These are phyloP conservation scores for Aeoliscus strigatus DNA, from an alignment of 2,797 vertebrate genomes.

Conservation along the genomic window DNA sequence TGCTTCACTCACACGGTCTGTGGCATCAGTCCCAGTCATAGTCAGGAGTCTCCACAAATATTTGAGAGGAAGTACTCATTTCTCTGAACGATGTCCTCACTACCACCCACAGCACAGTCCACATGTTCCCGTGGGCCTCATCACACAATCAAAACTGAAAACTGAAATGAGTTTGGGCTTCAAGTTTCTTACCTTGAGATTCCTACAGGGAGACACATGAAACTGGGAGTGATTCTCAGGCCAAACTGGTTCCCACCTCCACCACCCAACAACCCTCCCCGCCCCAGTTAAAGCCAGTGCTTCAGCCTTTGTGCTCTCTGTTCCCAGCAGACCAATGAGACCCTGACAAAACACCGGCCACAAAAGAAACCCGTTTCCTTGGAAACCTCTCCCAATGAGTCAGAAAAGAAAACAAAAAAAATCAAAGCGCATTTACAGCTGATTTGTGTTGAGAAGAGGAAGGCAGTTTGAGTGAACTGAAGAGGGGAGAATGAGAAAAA, in stretches of 20 bases:
- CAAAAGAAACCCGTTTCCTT: slow-evolving; percentile 91
- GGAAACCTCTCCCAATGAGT: slow-evolving; percentile 80
- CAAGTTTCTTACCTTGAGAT: slow-evolving; percentile 61
- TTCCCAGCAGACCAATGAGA: slow-evolving; percentile 80
- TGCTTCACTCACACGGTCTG: slow-evolving; percentile 18
- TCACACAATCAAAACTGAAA: slow-evolving; percentile 4
- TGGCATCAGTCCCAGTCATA: slow-evolving; percentile 21
- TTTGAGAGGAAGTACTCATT: slow-evolving; percentile 37
- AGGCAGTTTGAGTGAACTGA: slow-evolving; percentile 64
- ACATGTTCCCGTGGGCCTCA: slow-evolving; percentile 20
- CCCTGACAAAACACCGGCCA: slow-evolving; percentile 80
- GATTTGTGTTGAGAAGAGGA: slow-evolving; percentile 75
- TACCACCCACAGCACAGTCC: slow-evolving; percentile 19
- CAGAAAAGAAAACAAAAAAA: slow-evolving; percentile 50
- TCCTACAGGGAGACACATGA: slow-evolving; percentile 51
- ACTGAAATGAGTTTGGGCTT: slow-evolving; percentile 7
- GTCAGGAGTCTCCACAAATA: slow-evolving; percentile 29
- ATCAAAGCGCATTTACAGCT: slow-evolving; percentile 68
- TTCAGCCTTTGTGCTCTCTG: slow-evolving; percentile 78
- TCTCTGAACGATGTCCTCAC: slow-evolving; percentile 23
- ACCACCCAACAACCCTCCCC: slow-evolving; percentile 39
- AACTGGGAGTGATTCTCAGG: slow-evolving; percentile 55
- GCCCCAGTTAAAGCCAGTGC: slow-evolving; percentile 60
- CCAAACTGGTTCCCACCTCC: slow-evolving; percentile 58
- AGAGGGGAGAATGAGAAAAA: slow-evolving; percentile 60